Conservation (phyloP, 2,113 vertebrate species). For the Camarhynchus parvulus region DNA sequence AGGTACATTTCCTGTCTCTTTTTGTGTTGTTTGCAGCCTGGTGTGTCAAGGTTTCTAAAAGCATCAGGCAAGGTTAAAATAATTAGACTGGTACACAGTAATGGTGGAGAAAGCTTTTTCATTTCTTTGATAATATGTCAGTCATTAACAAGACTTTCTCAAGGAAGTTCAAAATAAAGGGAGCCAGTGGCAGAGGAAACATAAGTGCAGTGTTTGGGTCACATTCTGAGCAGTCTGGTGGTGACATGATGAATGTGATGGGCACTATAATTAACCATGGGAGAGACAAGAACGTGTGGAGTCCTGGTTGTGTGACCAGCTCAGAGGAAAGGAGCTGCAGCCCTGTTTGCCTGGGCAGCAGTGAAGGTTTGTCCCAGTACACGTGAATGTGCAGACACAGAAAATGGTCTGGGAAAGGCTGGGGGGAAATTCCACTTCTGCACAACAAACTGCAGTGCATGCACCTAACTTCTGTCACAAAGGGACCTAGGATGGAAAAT, state of each 20-base stretch:
- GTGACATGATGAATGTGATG: not conserved
- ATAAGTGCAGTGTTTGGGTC: not conserved
- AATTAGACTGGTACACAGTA: not conserved
- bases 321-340: not conserved
- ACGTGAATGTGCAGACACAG: not conserved
- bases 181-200: not conserved
- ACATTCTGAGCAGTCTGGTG: not conserved
- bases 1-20: not conserved
- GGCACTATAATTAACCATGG: not conserved
- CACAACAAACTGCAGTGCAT: not conserved
- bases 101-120: not conserved
- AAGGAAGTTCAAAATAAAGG: not conserved
- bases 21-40: not conserved
- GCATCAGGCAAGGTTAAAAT: not conserved
- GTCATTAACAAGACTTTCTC: not conserved
- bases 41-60: not conserved
- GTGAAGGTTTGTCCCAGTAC: not conserved
- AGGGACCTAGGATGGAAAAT: not conserved
- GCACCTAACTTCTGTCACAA: not conserved
- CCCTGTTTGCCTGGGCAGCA: not conserved
- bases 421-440: not conserved
- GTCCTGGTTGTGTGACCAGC: not conserved
- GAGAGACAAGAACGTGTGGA: not conserved
- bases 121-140: not conserved
- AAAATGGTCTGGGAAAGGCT: not conserved